phyloP scores from a whole-genome alignment of 2,797 vertebrate genomes.

The Hoplostethus atlanticus region DNA sequence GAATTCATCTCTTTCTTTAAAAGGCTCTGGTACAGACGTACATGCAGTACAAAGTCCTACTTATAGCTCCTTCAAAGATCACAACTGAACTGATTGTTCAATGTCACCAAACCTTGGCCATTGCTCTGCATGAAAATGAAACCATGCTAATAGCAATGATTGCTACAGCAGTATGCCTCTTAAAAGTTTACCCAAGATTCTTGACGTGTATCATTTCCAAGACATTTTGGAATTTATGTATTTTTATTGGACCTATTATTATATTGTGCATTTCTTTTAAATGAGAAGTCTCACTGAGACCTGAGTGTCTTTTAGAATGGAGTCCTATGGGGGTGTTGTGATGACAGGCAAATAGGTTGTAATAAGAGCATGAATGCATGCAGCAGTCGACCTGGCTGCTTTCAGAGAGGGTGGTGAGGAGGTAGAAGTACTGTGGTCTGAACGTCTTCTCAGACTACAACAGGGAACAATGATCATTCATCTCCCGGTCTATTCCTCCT shows the following conservation, averaged over 20 bases:
- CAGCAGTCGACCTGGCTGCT: slow-evolving; percentile 16
- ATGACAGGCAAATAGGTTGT: slow-evolving; percentile 59
- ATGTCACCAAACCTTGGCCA: too few species aligned
- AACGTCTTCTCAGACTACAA: slow-evolving; percentile 1
- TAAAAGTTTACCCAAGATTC: too few species aligned
- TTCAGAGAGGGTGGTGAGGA: slow-evolving; percentile 23
- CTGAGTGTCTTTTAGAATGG: background rate
- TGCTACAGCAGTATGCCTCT: too few species aligned
- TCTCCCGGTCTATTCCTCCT: slow-evolving; percentile 24
- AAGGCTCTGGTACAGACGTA: too few species aligned
- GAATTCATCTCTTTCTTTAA: too few species aligned
- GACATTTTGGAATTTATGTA: too few species aligned
- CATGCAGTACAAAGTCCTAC: too few species aligned
- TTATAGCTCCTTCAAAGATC: too few species aligned
- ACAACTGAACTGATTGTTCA: too few species aligned
- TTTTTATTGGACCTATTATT: background rate
- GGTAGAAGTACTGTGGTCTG: slow-evolving; percentile 31
- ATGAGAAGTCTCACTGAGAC: slow-evolving; percentile 1
- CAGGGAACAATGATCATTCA: slow-evolving; percentile 36
- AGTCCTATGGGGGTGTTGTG: slow-evolving; percentile 42
- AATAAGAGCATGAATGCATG: slow-evolving; percentile 33
- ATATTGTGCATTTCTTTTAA: background rate
- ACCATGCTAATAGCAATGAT: too few species aligned
- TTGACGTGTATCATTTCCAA: too few species aligned
- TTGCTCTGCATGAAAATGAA: too few species aligned